Base-by-base conservation (phyloP, 2,797 vertebrate species). In the Sparidentex hasta region DNA sequence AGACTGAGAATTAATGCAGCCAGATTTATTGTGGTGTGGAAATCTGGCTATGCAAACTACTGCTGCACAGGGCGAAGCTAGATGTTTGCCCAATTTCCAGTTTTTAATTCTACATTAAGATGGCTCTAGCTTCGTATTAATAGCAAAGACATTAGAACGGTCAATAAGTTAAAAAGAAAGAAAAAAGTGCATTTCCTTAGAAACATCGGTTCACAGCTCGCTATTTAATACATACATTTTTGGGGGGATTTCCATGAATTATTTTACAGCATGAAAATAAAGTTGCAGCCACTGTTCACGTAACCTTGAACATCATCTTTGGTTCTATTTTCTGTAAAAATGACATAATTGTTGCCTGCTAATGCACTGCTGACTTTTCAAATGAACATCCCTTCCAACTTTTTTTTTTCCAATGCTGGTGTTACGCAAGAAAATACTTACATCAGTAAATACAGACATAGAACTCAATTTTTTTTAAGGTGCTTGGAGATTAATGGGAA, bases 401-500 rank as follows among this genome's bases (percentile, higher is more conserved):
- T 43, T 12, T 27, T n/a, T n/a, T 27, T 14, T 18, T 33, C 55
- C 9, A 29, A 57, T 57, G 17, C 29, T 57, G 33, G 33, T 4
- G 4, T 5, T 12, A 61, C 65, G 47, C 5, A 50, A 9, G 38
- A 38, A 38, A 38, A 38, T 38, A 38, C 16, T 51, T 38, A 57
- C 33, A 46, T 27, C 20, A 50, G 23, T 13, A 46, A 56, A 63
- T 1, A n/a, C 25, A 44, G 7, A 27, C 41, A 14, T 9, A 5
- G 3, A 29, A 61, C 11, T 57, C n/a, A 1, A 12, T 51, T 12
- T 50, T 9, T 38, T 38, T 51, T 12, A 54, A 2, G 44, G 51
- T 57, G 43, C 72, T 71, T 61, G 58, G 12, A 57, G 67, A 29
- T 59, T 1, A 33, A 14, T 58, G n/a, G 21, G 58, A 72, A 44